Percentiles rank a stretch among this genome's conserved stretches.
These are phyloP conservation scores for Gandaritis pyraliata DNA, from an alignment of 2,888 invertebrate species.

Conservation along the genomic window DNA sequence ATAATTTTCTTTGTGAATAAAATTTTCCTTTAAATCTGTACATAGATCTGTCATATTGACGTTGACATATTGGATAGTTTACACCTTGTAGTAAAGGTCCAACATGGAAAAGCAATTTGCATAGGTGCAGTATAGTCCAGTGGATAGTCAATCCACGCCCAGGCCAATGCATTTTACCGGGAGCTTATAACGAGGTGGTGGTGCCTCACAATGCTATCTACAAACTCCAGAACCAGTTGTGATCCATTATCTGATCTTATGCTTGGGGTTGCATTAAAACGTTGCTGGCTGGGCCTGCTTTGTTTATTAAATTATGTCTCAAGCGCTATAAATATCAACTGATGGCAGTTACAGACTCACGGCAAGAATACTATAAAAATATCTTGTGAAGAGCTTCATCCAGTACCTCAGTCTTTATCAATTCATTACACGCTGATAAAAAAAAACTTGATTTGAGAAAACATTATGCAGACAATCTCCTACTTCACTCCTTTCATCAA, in stretches of 20 bases:
- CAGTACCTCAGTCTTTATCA: too few relatives aligned
- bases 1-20: too few relatives aligned
- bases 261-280: slow-evolving; percentile 80
- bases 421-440: too few relatives aligned
- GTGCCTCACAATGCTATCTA: slow-evolving; percentile 82
- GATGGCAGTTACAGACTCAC: slow-evolving; percentile 25
- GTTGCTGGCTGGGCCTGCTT: slow-evolving; percentile 64
- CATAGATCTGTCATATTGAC: too few relatives aligned
- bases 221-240: slow-evolving; percentile 78
- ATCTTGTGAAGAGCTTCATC: neutral
- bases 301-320: slow-evolving; percentile 85
- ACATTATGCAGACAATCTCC: too few relatives aligned
- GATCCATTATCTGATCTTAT: slow-evolving; percentile 80
- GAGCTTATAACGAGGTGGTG: slow-evolving; percentile 79
- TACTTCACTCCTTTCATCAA: too few relatives aligned
- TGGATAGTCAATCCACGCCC: slow-evolving; percentile 15
- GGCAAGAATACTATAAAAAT: neutral
- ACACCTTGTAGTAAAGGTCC: too few relatives aligned
- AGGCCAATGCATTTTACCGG: slow-evolving; percentile 63
- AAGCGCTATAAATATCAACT: slow-evolving; percentile 76
- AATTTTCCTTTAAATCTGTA: too few relatives aligned
- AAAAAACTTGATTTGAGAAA: too few relatives aligned
- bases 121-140: slow-evolving; percentile 8
- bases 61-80: too few relatives aligned
- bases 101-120: slow-evolving; percentile 2